Evolutionary conservation across 2,888 invertebrate genomes (phyloP).

Genomic region (Lottia gigantea): DNA sequence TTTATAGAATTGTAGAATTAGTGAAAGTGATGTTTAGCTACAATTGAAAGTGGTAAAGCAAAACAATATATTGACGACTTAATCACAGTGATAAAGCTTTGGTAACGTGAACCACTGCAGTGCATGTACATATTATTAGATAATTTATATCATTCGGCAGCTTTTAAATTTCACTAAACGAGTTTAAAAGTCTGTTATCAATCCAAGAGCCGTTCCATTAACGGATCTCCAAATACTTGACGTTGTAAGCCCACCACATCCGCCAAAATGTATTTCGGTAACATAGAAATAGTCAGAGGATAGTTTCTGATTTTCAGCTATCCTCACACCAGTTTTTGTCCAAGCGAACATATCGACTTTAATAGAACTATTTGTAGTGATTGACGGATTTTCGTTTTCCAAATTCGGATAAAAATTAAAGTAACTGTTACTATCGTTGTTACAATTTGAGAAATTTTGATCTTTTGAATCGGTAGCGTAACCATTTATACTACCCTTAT

Average conservation of each 20-base stretch:
- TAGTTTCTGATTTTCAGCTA: background rate
- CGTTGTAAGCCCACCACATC: slow-evolving; percentile 11
- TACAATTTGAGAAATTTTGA: slow-evolving; percentile 7
- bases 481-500: background rate
- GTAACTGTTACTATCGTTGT: background rate
- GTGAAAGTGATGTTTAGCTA: no score
- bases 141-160: no score
- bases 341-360: background rate
- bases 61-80: no score
- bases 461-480: background rate
- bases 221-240: background rate
- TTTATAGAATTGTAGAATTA: no score
- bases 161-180: no score
- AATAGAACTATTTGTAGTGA: no score
- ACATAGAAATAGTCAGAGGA: slow-evolving; percentile 1
- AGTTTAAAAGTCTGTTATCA: background rate
- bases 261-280: slow-evolving; percentile 17
- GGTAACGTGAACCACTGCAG: no score
- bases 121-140: no score
- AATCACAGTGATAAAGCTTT: no score
- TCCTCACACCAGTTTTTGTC: background rate
- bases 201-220: background rate
- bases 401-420: slow-evolving; percentile 14
- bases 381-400: background rate
- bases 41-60: no score